A percentile compares a stretch with the other conserved stretches of the same genome.
Conservation (phyloP, 2,113 vertebrate species). For the Sphyrna mokarran region DNA sequence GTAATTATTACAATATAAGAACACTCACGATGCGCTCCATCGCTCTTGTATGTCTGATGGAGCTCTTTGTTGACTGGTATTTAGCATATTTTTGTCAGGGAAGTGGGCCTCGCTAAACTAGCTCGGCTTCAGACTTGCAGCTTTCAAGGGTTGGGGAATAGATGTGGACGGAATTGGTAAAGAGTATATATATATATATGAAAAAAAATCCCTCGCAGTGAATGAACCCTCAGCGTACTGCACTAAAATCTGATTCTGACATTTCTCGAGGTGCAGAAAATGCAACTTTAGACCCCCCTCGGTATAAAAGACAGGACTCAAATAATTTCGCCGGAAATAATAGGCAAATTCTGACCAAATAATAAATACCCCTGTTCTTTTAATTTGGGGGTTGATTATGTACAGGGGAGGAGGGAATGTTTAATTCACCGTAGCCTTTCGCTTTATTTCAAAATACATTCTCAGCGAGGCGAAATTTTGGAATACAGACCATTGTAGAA, state of each 20-base stretch:
- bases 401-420: not conserved
- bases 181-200: not conserved
- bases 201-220: not conserved
- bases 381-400: not conserved
- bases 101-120: conserved; percentile 3
- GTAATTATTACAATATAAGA: not conserved
- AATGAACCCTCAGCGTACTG: not conserved
- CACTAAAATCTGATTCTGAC: not conserved
- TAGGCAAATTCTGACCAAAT: not conserved
- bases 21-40: not conserved
- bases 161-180: not conserved
- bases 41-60: not conserved
- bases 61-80: conserved; percentile 30
- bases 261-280: not conserved
- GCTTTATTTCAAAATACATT: not conserved
- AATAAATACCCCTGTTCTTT: not conserved
- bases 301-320: not conserved
- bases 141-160: not conserved
- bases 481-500: not conserved
- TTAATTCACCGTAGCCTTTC: not conserved
- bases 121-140: conserved; percentile 16
- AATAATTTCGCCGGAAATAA: not conserved
- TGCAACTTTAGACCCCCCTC: not conserved
- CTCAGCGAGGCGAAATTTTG: not conserved
- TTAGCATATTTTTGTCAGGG: conserved; percentile 34